These are phyloP conservation scores for Takifugu ocellatus DNA, from an alignment of 2,797 vertebrate species.

Conservation along the genomic window DNA sequence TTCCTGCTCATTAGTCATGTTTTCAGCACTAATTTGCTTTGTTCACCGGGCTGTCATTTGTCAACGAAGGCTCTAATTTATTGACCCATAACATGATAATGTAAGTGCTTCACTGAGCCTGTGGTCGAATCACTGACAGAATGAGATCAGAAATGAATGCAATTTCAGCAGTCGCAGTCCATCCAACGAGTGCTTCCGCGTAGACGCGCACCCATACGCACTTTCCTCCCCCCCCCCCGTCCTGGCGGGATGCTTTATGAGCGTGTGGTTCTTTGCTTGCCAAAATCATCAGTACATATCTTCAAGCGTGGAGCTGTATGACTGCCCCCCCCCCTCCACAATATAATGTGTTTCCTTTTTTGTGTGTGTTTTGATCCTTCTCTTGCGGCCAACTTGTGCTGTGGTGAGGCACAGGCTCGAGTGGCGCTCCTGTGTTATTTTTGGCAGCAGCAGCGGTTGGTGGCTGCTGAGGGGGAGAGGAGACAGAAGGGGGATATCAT, in stretches of 20 bases:
- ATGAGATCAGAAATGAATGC: constrained; percentile 57
- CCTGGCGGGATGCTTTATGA: constrained; percentile 52
- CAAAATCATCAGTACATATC: constrained; percentile 81
- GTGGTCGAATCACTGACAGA: constrained; percentile 55
- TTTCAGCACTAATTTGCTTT: constrained; percentile 41
- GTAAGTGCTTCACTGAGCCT: constrained; percentile 43
- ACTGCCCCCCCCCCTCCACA: constrained; percentile 69
- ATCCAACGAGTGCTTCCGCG: constrained; percentile 55
- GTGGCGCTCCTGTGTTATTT: constrained; percentile 87
- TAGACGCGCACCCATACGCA: constrained; percentile 38
- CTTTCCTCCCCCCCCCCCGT: constrained; percentile 50
- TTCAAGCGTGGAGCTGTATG: constrained; percentile 73
- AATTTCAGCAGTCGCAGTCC: constrained; percentile 41
- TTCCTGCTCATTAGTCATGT: constrained; percentile 42
- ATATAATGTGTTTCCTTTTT: constrained; percentile 84
- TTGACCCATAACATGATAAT: constrained; percentile 63
- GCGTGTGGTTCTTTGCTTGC: constrained; percentile 69
- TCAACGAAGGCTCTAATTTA: constrained; percentile 48
- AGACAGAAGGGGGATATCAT: constrained; percentile 70
- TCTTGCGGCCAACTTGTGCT: constrained; percentile 73
- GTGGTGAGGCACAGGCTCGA: constrained; percentile 78
- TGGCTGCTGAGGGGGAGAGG: constrained; percentile 77
- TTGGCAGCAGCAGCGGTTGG: constrained; percentile 81
- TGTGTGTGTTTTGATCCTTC: constrained; percentile 86
- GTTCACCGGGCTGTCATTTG: constrained; percentile 35